A percentile compares a stretch with the other conserved stretches of the same genome.
These are phyloP conservation scores for Nixonia krombeini DNA, from an alignment of 1,140 invertebrate genomes.

Conservation along the genomic window DNA sequence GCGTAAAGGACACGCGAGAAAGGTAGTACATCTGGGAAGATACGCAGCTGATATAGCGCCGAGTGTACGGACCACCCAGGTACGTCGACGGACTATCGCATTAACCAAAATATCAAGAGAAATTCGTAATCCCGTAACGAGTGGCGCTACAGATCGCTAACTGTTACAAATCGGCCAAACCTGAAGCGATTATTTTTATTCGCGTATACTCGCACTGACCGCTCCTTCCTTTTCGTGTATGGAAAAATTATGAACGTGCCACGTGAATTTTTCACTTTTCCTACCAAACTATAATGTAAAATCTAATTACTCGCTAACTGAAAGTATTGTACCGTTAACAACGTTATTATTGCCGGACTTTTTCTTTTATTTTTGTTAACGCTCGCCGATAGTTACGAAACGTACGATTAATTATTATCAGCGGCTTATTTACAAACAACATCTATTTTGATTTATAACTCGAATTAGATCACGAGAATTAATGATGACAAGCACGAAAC, in stretches of 20 bases:
- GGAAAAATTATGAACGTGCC: too few species aligned
- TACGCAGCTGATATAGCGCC: conserved; percentile 62
- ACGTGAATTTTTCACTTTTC: too few species aligned
- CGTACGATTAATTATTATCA: conserved; percentile 24
- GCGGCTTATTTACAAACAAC: conserved; percentile 46
- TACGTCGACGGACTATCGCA: conserved; percentile 44
- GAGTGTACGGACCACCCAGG: conserved; percentile 66
- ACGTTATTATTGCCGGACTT: too few species aligned
- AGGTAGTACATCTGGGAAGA: conserved; percentile 62
- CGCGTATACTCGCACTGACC: too few species aligned
- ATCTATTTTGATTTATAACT: conserved; percentile 36
- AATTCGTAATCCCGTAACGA: conserved; percentile 17
- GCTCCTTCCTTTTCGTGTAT: too few species aligned
- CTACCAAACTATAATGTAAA: too few species aligned
- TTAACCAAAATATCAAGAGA: conserved; percentile 41
- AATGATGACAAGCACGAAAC: conserved; percentile 40
- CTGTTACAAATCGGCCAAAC: too few species aligned
- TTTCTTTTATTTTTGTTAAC: too few species aligned
- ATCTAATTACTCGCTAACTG: too few species aligned
- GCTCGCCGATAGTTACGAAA: too few species aligned
- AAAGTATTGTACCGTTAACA: too few species aligned
- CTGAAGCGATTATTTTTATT: too few species aligned
- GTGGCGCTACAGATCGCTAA: background rate
- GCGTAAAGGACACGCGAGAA: conserved; percentile 42
- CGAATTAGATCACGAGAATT: conserved; percentile 44